A percentile compares a stretch with the other conserved stretches of the same genome.
phyloP scores from a whole-genome alignment of 2,888 invertebrate species.

The Selenia dentaria region DNA sequence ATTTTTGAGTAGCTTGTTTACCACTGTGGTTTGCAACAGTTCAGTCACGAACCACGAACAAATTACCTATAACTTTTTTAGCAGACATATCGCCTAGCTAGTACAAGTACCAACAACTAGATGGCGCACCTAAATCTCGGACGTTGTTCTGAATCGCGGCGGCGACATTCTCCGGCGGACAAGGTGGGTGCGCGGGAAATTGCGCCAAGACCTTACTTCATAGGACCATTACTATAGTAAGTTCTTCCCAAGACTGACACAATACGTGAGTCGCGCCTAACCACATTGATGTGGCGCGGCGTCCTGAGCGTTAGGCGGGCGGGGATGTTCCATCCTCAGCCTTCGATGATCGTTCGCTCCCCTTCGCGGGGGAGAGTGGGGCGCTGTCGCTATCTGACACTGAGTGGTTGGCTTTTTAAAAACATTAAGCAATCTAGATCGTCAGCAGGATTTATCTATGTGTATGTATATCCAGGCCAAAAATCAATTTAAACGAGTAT shows the following conservation, averaged over 20 bases:
- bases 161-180: conserved; percentile 9
- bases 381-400: conserved; percentile 35
- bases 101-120: conserved; percentile 5
- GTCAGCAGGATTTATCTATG: too few species aligned
- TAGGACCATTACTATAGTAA: conserved; percentile 45
- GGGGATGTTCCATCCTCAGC: conserved; percentile 28
- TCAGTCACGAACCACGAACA: too few species aligned
- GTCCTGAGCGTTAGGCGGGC: conserved; percentile 44
- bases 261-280: conserved; percentile 30
- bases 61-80: too few species aligned
- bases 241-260: conserved; percentile 36
- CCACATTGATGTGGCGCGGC: conserved; percentile 45
- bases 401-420: conserved; percentile 28
- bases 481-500: too few species aligned
- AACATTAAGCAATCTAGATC: too few species aligned
- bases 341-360: conserved; percentile 45
- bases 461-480: too few species aligned
- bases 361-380: conserved; percentile 32
- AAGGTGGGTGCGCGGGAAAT: not conserved
- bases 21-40: too few species aligned
- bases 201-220: conserved; percentile 40
- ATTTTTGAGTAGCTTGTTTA: too few species aligned
- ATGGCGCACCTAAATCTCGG: conserved; percentile 11
- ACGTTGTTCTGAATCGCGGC: conserved; percentile 22
- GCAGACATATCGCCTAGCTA: too few species aligned